Percentiles rank a stretch among this genome's conserved stretches.
Evolutionary conservation across 1,140 invertebrate genomes (phyloP).

Genomic region (Musca vetustissima): DNA sequence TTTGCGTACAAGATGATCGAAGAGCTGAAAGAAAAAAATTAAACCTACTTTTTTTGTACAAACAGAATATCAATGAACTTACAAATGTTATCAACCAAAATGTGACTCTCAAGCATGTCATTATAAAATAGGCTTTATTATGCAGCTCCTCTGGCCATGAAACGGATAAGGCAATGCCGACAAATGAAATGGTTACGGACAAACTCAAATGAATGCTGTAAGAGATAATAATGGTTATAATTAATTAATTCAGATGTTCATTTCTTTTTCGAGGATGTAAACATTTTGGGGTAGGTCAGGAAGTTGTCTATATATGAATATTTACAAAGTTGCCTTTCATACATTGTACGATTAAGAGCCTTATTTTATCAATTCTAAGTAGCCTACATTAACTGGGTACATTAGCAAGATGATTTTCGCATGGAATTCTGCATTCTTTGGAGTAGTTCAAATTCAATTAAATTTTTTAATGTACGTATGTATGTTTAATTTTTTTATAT

Average conservation of each 20-base stretch:
- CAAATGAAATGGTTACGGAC: slow-evolving; percentile 61
- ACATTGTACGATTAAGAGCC: too few species aligned
- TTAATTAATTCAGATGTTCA: not conserved
- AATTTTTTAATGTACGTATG: too few species aligned
- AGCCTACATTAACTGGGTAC: too few species aligned
- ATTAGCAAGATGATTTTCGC: too few species aligned
- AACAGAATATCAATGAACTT: slow-evolving; percentile 35
- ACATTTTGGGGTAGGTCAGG: not conserved
- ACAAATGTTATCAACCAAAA: slow-evolving; percentile 66
- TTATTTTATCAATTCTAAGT: too few species aligned
- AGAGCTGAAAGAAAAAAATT: slow-evolving; percentile 51
- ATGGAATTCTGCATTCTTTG: too few species aligned
- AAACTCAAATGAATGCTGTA: slow-evolving; percentile 57
- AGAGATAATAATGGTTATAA: slow-evolving; percentile 11
- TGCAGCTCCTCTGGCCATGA: slow-evolving; percentile 60
- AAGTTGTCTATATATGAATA: too few species aligned
- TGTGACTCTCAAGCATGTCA: slow-evolving; percentile 64
- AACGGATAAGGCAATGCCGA: slow-evolving; percentile 62
- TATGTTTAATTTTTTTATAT: too few species aligned
- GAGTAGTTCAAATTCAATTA: too few species aligned
- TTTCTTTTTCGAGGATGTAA: not conserved
- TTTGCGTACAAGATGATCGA: slow-evolving; percentile 61
- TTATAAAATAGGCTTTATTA: slow-evolving; percentile 68
- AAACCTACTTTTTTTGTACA: not conserved
- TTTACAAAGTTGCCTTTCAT: too few species aligned